Evolutionary conservation across 2,113 vertebrate genomes (phyloP).

Genomic region (pig (Sus scrofa)): DNA sequence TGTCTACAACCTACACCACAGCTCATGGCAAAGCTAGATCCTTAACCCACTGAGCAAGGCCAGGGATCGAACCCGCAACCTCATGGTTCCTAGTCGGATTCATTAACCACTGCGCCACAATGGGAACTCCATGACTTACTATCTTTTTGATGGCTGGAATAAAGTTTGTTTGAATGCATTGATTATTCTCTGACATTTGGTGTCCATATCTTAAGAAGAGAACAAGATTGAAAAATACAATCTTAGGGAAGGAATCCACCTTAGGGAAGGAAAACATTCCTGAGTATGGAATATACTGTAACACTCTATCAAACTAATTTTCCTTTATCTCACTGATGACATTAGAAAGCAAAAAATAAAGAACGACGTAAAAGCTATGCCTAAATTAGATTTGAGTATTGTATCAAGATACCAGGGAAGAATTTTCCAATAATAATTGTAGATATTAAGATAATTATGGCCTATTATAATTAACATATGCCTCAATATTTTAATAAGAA

Average conservation of each 20-base stretch:
- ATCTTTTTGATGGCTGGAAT: neutral
- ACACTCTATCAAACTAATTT: neutral
- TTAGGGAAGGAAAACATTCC: neutral
- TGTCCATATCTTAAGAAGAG: neutral
- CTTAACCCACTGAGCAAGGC: no score
- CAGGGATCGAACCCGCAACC: no score
- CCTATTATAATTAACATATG: neutral
- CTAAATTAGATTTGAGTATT: neutral
- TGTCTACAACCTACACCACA: no score
- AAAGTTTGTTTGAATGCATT: neutral
- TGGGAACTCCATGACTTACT: no score
- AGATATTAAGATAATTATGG: neutral
- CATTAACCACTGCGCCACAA: no score
- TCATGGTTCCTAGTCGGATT: no score
- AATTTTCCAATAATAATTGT: neutral
- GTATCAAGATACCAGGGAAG: neutral
- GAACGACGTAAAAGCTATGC: neutral
- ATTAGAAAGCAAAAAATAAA: neutral
- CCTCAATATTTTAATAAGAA: neutral
- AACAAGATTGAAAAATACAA: neutral
- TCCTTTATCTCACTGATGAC: neutral
- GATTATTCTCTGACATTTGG: neutral
- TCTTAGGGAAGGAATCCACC: neutral
- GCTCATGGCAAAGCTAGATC: no score
- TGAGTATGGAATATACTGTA: neutral